Base-by-base conservation (phyloP, 1,140 invertebrate species). In the Brachionus angularis region DNA sequence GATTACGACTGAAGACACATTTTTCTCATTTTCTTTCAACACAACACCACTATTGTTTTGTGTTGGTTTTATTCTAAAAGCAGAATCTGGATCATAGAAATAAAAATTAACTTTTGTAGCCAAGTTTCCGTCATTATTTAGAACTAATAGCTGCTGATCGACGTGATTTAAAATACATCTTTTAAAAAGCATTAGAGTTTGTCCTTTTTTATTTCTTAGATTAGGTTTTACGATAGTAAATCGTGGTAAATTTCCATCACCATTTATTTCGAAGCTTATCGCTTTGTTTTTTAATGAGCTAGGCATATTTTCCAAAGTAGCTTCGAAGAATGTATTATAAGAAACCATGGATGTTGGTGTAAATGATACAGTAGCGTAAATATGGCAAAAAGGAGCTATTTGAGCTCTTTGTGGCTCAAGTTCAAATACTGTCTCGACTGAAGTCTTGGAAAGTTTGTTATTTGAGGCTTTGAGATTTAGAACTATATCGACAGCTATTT, bases 201-300 rank as follows among this genome's bases (percentile, higher is more conserved):
- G 80, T 47, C 80, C 79, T 39, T 77, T 76, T 75, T 79, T 79
- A 73, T 82, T 82, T 50, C 80, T 73, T 1, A 80, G 73, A 16
- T 74, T 76, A 12, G 81, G 81, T 64, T 79, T 80, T 12, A 71
- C 50, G 0, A 82, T 76, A 21, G 72, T 74, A 27, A 82, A 77
- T 31, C 79, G 62, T 8, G 81, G 81, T 14, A 82, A 75, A 72
- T 79, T 80, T 12, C 81, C 81, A 29, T 82, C 81, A 10, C 81
- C 81, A 18, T 75, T 72, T 3, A 82, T 72, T 53, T 82, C 81
- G 76, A 81, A 82, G 1, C 72, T 75, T 10, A 82, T 72, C 3
- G 74, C 76, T 49, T 75, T 75, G 12, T 76, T 77, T 47, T 75
- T 77, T n/a, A 74, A 78, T 50, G 75, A 76, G 5, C 16, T 52